Base-by-base conservation (phyloP, 1,140 invertebrate species). In the Panagrolaimus sp. region DNA sequence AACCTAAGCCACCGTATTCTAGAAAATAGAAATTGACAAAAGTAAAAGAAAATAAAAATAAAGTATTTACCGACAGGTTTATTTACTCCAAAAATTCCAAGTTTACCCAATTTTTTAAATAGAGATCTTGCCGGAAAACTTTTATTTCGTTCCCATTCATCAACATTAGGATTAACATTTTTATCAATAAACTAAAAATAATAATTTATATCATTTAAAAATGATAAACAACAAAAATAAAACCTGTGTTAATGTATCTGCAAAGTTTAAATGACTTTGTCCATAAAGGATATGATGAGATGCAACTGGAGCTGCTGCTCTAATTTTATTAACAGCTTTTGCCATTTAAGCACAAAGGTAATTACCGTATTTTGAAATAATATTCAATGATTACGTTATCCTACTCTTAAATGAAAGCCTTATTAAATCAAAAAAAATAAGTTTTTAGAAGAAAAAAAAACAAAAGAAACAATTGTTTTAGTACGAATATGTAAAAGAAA, bases 121-220 rank as follows among this genome's bases (percentile, higher is more conserved):
- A 88, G 78, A 71, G 84, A 67, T 74, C 87, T 85, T 5, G 85
- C 86, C 38, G 87, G 87, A 82, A 87, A 88, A 53, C 74, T 71
- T 47, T 82, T 79, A 31, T 81, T 77, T 46, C 73, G 76, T 73
- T 88, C 87, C 87, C 87, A 88, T 75, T 87, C 74, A 74, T 88
- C 86, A 20, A 88, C 86, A 83, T 82, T 82, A 20, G 88, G 88
- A 81, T 88, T 88, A 38, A 88, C 87, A 23, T 88, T 86, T 64
- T 83, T 83, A 14, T 88, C 86, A 70, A 88, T 87, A 8, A 74
- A 25, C 71, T 75, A 53, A 69, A 69, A 68, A n/a, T n/a, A n/a
- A n/a, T n/a, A n/a, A 9, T 31, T 47, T 31, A 57, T 27, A 2
- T 63, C 31, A 7, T 38, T 7, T 4, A 38, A 38, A 57, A 57